These are phyloP conservation scores for Papilio machaon DNA, from an alignment of 1,140 invertebrate genomes.

Conservation along the genomic window DNA sequence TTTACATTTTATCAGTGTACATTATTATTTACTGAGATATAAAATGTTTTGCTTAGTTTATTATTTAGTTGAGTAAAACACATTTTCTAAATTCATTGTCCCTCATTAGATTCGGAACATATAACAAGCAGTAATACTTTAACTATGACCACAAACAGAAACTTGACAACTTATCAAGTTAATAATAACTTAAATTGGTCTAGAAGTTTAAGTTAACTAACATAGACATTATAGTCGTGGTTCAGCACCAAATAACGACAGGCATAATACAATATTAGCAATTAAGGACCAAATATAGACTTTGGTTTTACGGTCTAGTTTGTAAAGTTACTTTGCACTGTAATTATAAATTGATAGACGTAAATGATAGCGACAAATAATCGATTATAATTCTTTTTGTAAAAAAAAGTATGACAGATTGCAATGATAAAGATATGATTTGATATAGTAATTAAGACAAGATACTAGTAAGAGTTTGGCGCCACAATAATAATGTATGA, in stretches of 20 bases:
- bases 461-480: background rate
- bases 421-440: conserved; percentile 4
- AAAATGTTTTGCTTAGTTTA: background rate
- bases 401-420: conserved; percentile 21
- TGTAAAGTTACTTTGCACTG: conserved; percentile 18
- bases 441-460: conserved; percentile 2
- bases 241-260: conserved; percentile 15
- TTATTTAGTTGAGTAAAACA: background rate
- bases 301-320: conserved; percentile 12
- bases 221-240: conserved; percentile 16
- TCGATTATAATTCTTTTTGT: conserved; percentile 19
- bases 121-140: background rate
- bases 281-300: conserved; percentile 25
- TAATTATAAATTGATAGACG: conserved; percentile 27
- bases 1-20: no score
- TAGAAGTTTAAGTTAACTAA: conserved; percentile 11
- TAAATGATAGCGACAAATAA: conserved; percentile 6
- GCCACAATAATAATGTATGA: background rate
- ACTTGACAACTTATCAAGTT: conserved; percentile 12
- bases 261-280: conserved; percentile 26
- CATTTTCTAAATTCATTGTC: background rate
- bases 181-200: conserved; percentile 20
- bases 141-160: background rate
- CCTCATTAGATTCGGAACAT: background rate
- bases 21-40: no score